Base-by-base conservation (phyloP, 2,797 vertebrate species). In the Lepidocolaptes lacrymiger region DNA sequence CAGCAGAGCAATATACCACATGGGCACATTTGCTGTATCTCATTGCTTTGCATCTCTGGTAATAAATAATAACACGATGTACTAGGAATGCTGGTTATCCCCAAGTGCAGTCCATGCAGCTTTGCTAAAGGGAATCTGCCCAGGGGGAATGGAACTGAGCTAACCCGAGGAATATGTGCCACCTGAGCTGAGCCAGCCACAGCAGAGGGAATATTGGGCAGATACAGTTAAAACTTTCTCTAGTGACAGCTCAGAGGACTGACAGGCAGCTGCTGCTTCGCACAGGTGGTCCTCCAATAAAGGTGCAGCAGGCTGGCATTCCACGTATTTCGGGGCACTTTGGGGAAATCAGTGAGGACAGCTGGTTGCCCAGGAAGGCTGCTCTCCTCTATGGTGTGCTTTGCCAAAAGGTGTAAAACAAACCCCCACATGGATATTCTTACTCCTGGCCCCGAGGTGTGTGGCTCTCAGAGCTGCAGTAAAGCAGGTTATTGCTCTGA, bases 331-430 rank as follows among this genome's bases (percentile, higher is more conserved):
- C 0, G 10, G 76, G 82, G 30, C 75, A 59, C 82, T 78, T 78
- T 36, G 76, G 91, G 95, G 95, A 93, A 95, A 94, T 91, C 92
- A 85, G 14, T 55, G 14, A 81, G 39, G 76, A 75, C 87, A 94
- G 85, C 91, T 94, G 95, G 72, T 5, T 91, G 93, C 87, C 93
- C 92, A 85, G 87, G 82, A 92, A 91, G 82, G 85, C 87, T 66
- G 30, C 71, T 93, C 71, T 77, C 41, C 68, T 64, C 41, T 27
- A 23, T 39, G 55, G 51, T 2, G 1, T 18, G 52, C 90, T 62
- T 59, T 90, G 79, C 63, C 66, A 88, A 52, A 68, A 86, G 55
- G 86, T 59, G 89, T 86, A 52, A 91, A 89, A 19, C 51, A 75
- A 88, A 78, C 6, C 51, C 89, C 74, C 76, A 30, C 17, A 0